These are phyloP conservation scores for Gorsachius magnificus DNA, from an alignment of 2,797 vertebrate genomes.

Conservation along the genomic window DNA sequence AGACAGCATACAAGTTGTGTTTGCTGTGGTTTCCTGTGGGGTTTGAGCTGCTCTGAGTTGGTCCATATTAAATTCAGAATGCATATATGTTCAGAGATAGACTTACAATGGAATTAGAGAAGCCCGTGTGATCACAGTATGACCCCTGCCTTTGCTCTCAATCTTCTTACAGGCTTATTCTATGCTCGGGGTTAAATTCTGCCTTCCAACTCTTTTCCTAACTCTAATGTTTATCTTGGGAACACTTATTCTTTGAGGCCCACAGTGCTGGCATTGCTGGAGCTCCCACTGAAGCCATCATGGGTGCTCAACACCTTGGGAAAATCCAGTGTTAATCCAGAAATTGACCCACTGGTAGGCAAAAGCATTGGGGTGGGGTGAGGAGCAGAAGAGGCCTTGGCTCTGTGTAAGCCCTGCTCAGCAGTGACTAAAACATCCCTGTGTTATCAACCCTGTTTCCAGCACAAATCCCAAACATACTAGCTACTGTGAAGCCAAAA, in stretches of 20 bases:
- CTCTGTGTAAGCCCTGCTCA: no score
- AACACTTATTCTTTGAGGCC: neutral
- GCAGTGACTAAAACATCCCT: no score
- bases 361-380: neutral
- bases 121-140: neutral
- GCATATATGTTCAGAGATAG: neutral
- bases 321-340: neutral
- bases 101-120: slow-evolving; percentile 13
- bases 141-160: neutral
- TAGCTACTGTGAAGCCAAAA: no score
- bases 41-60: neutral
- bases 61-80: neutral
- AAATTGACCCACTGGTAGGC: neutral
- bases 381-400: no score
- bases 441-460: no score
- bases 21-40: neutral
- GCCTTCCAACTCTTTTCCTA: neutral
- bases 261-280: neutral
- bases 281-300: neutral
- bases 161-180: neutral
- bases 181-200: neutral
- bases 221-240: neutral
- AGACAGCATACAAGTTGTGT: neutral
- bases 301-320: neutral
- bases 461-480: no score